These are phyloP conservation scores for Hydrolagus colliei DNA, from an alignment of 2,797 vertebrate genomes.

Conservation along the genomic window DNA sequence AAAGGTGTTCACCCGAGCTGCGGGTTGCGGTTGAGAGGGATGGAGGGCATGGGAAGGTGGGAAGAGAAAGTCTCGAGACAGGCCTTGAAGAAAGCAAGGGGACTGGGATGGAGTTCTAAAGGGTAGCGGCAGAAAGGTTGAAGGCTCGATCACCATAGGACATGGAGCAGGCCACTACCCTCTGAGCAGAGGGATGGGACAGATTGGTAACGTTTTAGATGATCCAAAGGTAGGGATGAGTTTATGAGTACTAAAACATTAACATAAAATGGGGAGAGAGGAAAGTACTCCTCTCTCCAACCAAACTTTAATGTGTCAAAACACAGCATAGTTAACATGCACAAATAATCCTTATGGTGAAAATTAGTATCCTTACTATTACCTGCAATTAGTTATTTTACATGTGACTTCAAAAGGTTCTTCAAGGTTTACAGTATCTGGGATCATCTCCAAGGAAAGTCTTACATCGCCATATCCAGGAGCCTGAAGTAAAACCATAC, in stretches of 20 bases:
- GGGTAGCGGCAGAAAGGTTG: background rate
- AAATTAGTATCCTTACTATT: constrained; percentile 36
- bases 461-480: constrained; percentile 93
- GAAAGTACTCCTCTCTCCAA: too few species aligned
- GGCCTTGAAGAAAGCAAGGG: background rate
- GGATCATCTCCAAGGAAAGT: constrained; percentile 85
- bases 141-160: background rate
- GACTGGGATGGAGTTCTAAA: background rate
- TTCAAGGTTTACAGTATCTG: constrained; percentile 90
- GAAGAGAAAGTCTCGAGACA: background rate
- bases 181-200: background rate
- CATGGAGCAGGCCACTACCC: too few species aligned
- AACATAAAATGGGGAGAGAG: too few species aligned
- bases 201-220: background rate
- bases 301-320: background rate
- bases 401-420: constrained; percentile 92
- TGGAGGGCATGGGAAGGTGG: background rate
- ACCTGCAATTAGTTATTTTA: constrained; percentile 99
- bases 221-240: too few species aligned
- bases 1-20: background rate
- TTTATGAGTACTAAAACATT: too few species aligned
- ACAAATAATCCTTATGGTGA: too few species aligned
- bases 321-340: too few species aligned
- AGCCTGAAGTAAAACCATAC: constrained; percentile 58
- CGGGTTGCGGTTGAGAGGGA: background rate